Evolutionary conservation across 2,113 vertebrate species (phyloP).

Genomic region (Nannospalax galili): DNA sequence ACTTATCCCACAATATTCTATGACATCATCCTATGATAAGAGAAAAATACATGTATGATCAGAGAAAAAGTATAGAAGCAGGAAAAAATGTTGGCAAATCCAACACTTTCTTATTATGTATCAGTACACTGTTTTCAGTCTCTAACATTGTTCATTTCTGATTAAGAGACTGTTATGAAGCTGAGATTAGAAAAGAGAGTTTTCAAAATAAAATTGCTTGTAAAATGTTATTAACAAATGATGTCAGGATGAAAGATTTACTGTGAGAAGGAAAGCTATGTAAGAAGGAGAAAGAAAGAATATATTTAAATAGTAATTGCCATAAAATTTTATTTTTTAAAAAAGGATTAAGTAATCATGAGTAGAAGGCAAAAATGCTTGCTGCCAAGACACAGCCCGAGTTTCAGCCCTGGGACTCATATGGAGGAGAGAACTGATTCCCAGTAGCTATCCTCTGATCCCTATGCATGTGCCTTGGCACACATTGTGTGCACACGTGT

Average conservation of each 20-base stretch:
- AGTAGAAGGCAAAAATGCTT: neutral
- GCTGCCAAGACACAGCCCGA: neutral
- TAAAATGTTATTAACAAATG: constrained; percentile 55
- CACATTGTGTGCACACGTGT: neutral
- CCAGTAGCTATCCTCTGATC: neutral
- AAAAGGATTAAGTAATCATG: constrained; percentile 67
- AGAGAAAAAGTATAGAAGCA: neutral
- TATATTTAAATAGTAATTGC: constrained; percentile 61
- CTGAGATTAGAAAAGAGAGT: constrained; percentile 20
- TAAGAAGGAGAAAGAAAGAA: neutral
- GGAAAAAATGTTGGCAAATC: neutral
- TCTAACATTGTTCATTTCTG: neutral
- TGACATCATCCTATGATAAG: neutral
- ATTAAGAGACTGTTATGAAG: constrained; percentile 3
- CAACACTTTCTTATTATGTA: neutral
- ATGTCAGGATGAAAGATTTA: constrained; percentile 20
- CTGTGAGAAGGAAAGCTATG: constrained; percentile 16
- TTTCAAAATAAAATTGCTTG: constrained; percentile 65
- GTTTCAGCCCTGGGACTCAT: neutral
- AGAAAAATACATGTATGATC: neutral
- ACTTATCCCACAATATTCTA: neutral
- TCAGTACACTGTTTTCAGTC: neutral
- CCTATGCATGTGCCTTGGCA: too few relatives aligned
- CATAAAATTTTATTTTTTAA: constrained; percentile 62
- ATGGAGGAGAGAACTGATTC: too few relatives aligned